phyloP scores from a whole-genome alignment of 2,797 vertebrate genomes.

The Anisognathus igniventris region DNA sequence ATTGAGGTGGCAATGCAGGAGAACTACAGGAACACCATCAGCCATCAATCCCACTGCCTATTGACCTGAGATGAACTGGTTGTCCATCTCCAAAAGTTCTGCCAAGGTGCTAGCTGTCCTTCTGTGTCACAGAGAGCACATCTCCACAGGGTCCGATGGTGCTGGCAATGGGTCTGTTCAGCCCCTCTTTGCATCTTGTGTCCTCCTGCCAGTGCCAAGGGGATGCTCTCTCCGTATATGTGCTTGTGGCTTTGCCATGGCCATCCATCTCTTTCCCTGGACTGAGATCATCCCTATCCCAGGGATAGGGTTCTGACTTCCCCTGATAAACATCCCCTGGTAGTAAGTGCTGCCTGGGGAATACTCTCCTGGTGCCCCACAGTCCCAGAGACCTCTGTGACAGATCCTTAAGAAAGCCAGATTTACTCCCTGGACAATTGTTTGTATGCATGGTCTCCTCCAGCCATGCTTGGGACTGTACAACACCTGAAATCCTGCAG shows the following conservation, averaged over 20 bases:
- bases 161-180: background rate
- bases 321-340: accelerated
- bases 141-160: background rate
- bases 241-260: accelerated
- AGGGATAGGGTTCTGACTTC: background rate
- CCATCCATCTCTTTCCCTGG: background rate
- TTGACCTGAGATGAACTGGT: conserved; percentile 36
- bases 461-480: background rate
- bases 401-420: background rate
- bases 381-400: background rate
- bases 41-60: background rate
- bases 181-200: background rate
- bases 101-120: accelerated
- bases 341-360: background rate
- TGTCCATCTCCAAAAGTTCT: conserved; percentile 54
- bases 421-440: background rate
- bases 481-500: background rate
- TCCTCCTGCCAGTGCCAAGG: accelerated
- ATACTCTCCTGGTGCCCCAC: background rate
- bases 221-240: background rate
- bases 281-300: background rate
- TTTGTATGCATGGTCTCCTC: background rate
- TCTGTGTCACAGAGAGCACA: background rate
- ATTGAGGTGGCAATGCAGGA: background rate
- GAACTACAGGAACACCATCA: background rate